A percentile compares a stretch with the other conserved stretches of the same genome.
These are phyloP conservation scores for Mareca strepera DNA, from an alignment of 2,797 vertebrate species.

Conservation along the genomic window DNA sequence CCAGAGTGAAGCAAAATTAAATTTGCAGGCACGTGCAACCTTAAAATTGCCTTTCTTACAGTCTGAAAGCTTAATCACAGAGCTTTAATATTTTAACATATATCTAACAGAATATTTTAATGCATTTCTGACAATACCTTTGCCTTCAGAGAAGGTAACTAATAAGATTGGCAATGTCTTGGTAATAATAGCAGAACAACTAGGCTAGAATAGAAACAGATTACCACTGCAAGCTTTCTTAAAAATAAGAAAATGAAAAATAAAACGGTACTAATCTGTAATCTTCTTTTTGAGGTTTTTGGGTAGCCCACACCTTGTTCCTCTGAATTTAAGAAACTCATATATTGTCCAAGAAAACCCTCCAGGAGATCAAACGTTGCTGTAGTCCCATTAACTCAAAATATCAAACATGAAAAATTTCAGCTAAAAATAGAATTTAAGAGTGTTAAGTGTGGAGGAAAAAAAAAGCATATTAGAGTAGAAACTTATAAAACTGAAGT, in stretches of 20 bases:
- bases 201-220: background rate
- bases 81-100: slow-evolving; percentile 29
- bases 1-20: background rate
- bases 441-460: background rate
- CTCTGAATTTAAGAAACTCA: background rate
- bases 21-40: background rate
- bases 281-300: background rate
- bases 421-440: background rate
- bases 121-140: background rate
- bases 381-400: background rate
- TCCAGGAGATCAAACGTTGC: background rate
- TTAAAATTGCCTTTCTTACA: slow-evolving; percentile 25
- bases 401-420: background rate
- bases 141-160: background rate
- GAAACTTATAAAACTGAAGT: background rate
- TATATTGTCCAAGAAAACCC: background rate
- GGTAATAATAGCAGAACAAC: background rate
- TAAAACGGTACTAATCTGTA: background rate
- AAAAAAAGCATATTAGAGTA: background rate
- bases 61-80: slow-evolving; percentile 16
- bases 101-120: background rate
- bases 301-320: background rate
- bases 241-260: background rate
- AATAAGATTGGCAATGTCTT: background rate
- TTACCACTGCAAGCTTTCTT: background rate